Evolutionary conservation across 2,797 vertebrate species (phyloP).

Genomic region (Mormyrops attenuatus): DNA sequence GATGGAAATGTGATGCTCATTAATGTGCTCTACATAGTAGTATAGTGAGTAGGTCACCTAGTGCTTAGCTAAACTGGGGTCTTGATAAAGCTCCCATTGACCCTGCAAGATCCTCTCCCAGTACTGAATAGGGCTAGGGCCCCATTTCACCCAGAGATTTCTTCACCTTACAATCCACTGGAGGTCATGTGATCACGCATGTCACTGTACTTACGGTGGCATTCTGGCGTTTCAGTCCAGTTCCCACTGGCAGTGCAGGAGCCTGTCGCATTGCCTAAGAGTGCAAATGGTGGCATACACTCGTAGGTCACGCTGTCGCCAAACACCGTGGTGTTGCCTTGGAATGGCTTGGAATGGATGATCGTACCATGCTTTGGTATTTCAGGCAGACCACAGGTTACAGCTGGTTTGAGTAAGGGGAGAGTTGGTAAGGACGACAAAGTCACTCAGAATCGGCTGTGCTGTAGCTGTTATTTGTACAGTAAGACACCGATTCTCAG

Average conservation of each 20-base stretch:
- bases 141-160: neutral
- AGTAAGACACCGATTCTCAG: neutral
- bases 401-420: slow-evolving; percentile 49
- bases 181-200: neutral
- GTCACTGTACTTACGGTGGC: slow-evolving; percentile 58
- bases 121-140: neutral
- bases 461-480: neutral
- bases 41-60: neutral
- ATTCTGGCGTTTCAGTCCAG: slow-evolving; percentile 68
- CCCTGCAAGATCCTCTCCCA: neutral
- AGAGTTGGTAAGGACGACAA: neutral
- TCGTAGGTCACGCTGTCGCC: slow-evolving; percentile 60
- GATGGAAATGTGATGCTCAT: neutral
- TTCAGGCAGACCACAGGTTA: slow-evolving; percentile 67
- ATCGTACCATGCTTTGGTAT: slow-evolving; percentile 60
- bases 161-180: neutral
- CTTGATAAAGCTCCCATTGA: neutral
- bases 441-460: neutral
- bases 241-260: slow-evolving; percentile 67
- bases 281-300: slow-evolving; percentile 62
- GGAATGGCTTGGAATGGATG: slow-evolving; percentile 38
- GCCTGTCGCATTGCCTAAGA: slow-evolving; percentile 70
- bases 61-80: neutral
- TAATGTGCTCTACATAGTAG: neutral
- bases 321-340: slow-evolving; percentile 47